Base-by-base conservation (phyloP, 1,140 invertebrate genomes). In the Hirudo medicinalis region DNA sequence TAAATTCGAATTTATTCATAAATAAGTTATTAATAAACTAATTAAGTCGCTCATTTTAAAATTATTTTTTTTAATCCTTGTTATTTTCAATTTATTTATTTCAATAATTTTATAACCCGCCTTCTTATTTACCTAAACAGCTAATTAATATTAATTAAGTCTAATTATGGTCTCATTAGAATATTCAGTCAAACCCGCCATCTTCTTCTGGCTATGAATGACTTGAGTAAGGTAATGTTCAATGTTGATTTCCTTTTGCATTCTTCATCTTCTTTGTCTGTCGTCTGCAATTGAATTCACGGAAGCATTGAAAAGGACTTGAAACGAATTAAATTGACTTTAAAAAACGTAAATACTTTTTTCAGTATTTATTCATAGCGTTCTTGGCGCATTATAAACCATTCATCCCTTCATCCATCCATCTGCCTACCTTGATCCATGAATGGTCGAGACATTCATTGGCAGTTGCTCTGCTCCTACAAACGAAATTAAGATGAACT, bases 401-500 rank as follows among this genome's bases (percentile, higher is more conserved):
- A 40, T 40, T 40, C 4, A 40, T 49, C 13, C 43, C 4, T 17
- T 1, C 13, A 11, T 15, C 1, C 9, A 11, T 15, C 13, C 15
- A 0, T 49, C 43, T 1, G 15, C 32, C 54, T 76, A 82, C 81
- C 74, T 82, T 80, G 76, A 88, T 87, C 87, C 87, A 88, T 20
- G 87, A 85, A 83, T 88, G 87, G 74, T 84, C 80, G 70, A 88
- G 81, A 78, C 86, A 87, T 71, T 87, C 84, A 72, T 85, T 80
- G 53, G 86, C 85, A 73, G 83, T 87, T 55, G 85, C 82, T 75
- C 87, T 80, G 80, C 86, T 84, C 76, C 86, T 86, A 75, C 1
- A 80, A 73, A 74, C 78, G 71, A 75, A 76, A 74, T n/a, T 74
- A n/a, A 60, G 27, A 73, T 53, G 63, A 71, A 55, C 27, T 43